Evolutionary conservation across 2,113 vertebrate species (phyloP).

Genomic region (Coreoperca whiteheadi): DNA sequence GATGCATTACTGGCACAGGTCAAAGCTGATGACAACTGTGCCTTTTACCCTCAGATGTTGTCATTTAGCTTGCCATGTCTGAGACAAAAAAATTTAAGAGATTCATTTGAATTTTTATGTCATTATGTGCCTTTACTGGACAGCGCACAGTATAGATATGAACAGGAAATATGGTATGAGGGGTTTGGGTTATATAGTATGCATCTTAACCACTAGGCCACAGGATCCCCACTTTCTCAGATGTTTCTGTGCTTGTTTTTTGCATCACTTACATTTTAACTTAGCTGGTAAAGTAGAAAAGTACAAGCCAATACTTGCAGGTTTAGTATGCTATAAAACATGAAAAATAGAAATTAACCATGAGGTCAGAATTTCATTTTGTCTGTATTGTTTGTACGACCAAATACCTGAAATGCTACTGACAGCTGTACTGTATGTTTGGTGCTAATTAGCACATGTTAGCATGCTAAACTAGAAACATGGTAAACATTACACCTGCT

Average conservation of each 20-base stretch:
- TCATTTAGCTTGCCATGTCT: too few relatives aligned
- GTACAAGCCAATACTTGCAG: not conserved
- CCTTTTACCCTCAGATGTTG: not conserved
- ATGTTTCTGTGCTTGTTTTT: not conserved
- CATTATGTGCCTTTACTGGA: not conserved
- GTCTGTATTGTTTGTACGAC: too few relatives aligned
- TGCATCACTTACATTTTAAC: not conserved
- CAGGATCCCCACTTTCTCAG: not conserved
- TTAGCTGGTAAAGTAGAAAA: not conserved
- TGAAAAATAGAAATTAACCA: too few relatives aligned
- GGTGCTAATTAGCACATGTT: too few relatives aligned
- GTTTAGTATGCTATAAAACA: not conserved
- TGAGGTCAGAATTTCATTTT: too few relatives aligned
- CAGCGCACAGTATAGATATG: not conserved
- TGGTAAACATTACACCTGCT: too few relatives aligned
- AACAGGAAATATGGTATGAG: conserved; percentile 3
- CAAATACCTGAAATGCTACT: too few relatives aligned
- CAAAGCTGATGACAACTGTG: not conserved
- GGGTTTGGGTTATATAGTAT: not conserved
- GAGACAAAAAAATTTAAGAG: not conserved
- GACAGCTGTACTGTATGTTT: too few relatives aligned
- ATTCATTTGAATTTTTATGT: not conserved
- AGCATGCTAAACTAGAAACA: too few relatives aligned
- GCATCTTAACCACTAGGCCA: not conserved
- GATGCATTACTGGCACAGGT: not conserved